Percentiles rank a stretch among this genome's conserved stretches.
These are phyloP conservation scores for Semaprochilodus insignis DNA, from an alignment of 2,797 vertebrate genomes.

Conservation along the genomic window DNA sequence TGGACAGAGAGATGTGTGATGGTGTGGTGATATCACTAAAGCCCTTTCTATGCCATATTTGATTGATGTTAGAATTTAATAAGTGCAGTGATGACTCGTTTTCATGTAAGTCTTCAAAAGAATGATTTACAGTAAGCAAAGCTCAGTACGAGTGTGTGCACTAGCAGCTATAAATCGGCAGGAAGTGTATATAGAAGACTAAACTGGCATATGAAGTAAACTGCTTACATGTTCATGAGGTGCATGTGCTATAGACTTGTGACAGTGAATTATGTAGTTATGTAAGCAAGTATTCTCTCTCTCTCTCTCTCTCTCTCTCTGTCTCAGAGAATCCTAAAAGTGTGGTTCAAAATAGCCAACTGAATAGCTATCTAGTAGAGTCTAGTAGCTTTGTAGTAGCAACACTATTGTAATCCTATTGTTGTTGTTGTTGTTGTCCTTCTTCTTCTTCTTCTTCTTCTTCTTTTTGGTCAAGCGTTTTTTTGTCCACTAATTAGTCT, in stretches of 20 bases:
- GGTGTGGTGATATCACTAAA: not conserved
- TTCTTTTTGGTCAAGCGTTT: no score
- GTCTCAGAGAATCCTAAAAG: not conserved
- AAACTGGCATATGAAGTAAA: not conserved
- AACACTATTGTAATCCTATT: no score
- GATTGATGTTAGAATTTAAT: not conserved
- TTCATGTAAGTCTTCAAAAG: not conserved
- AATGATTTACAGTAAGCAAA: not conserved
- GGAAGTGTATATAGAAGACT: not conserved
- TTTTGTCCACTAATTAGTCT: no score
- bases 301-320: not conserved
- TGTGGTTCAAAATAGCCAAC: no score
- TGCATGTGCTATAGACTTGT: not conserved
- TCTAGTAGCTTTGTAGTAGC: no score
- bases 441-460: no score
- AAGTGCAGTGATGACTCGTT: not conserved
- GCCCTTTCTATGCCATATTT: not conserved
- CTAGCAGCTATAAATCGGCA: not conserved
- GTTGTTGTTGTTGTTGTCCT: no score
- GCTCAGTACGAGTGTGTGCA: not conserved
- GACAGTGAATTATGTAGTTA: not conserved
- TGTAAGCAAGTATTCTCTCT: not conserved
- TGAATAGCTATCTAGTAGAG: no score
- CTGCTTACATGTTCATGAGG: slow-evolving; percentile 3
- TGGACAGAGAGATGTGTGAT: not conserved